Base-by-base conservation (phyloP, 2,113 vertebrate genomes). In the Furnarius figulus region DNA sequence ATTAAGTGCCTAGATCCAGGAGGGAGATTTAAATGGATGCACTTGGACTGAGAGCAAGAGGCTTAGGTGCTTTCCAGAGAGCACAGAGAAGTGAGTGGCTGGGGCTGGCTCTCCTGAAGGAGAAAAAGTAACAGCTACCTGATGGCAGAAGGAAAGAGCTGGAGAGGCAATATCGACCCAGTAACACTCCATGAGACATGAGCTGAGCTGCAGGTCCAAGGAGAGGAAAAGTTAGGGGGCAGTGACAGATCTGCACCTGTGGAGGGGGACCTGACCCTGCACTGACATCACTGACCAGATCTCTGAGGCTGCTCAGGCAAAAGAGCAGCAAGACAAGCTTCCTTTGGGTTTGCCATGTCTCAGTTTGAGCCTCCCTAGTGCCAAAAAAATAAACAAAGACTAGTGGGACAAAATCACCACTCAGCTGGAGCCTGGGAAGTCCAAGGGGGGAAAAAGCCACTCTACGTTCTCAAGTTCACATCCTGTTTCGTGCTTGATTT, bases 21-120 rank as follows among this genome's bases (percentile, higher is more conserved):
- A 80, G 75, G 59, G 47, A 85, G 73, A 44, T 71, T 88, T 94
- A 85, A 91, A 85, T 40, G 87, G 90, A 72, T 88, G 65, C 58
- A 50, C 58, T 94, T 89, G 88, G 58, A 82, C 53, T 53, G 59
- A 85, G 84, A 90, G 47, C 61, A 42, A 63, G 85, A 83, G 40
- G 76, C 72, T 89, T 39, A 58, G 93, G 59, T 65, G 30, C 58
- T 94, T 94, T 46, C 82, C 2, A 9, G 72, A 80, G 80, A 79
- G 87, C 33, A 33, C 37, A 31, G 89, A 76, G 80, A 61, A 50
- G 89, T 25, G 56, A 87, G 72, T 0, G 0, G 20, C 53, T 9
- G 3, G 66, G 27, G 17, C 5, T 16, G 5, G 12, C 21, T 66
- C 14, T 56, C 67, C 40, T 0, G 14, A 55, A 37, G 87, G 3